Percentiles rank a stretch among this genome's conserved stretches.
Evolutionary conservation across 2,888 invertebrate species (phyloP).

Genomic region (Drosophila stalkeri): DNA sequence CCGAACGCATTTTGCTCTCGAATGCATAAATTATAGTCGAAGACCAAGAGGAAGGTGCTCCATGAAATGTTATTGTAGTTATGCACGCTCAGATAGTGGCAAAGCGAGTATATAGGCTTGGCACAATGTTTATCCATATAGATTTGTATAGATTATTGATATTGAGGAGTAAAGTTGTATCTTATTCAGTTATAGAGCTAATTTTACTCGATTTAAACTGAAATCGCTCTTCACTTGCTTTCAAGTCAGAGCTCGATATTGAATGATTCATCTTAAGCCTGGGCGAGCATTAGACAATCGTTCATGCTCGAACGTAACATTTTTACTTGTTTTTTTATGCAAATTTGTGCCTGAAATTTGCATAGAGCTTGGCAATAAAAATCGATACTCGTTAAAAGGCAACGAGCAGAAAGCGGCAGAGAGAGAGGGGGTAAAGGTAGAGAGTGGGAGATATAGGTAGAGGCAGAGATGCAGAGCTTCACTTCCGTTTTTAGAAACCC

Average conservation of each 20-base stretch:
- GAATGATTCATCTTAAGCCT: neutral
- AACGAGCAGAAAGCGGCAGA: neutral
- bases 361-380: constrained; percentile 25
- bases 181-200: too few relatives aligned
- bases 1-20: constrained; percentile 20
- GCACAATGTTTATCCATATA: too few relatives aligned
- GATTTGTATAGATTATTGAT: neutral
- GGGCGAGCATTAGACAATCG: neutral
- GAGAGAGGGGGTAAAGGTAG: neutral
- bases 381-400: constrained; percentile 24
- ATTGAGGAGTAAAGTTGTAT: neutral
- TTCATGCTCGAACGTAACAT: neutral
- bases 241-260: neutral
- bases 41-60: neutral
- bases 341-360: constrained; percentile 18
- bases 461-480: neutral
- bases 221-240: neutral
- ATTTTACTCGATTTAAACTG: too few relatives aligned
- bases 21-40: constrained; percentile 32
- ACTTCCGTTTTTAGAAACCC: neutral
- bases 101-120: neutral
- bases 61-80: constrained; percentile 14
- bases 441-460: neutral
- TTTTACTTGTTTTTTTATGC: constrained; percentile 6
- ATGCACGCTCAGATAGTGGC: neutral